A percentile compares a stretch with the other conserved stretches of the same genome.
Evolutionary conservation across 2,113 vertebrate genomes (phyloP).

Genomic region (Erythrocercus mccallii): DNA sequence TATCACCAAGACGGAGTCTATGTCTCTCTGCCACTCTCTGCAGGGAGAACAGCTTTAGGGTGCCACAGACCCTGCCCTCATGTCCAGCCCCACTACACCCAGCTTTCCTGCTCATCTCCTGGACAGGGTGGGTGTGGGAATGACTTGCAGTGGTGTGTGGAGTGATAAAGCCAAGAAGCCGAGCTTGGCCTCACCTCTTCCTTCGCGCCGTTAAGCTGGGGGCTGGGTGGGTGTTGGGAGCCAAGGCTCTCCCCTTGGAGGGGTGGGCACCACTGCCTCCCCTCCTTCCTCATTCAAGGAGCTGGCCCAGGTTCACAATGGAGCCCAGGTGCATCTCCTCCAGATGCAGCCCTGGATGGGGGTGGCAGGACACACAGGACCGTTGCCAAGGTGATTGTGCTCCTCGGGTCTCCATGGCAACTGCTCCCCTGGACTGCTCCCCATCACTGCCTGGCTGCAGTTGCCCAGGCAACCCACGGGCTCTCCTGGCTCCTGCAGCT

Average conservation of each 20-base stretch:
- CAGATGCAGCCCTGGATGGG: background rate
- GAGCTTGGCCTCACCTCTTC: background rate
- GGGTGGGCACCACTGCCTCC: background rate
- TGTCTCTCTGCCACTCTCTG: background rate
- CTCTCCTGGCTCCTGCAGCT: background rate
- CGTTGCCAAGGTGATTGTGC: background rate
- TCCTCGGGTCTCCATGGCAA: constrained; percentile 34
- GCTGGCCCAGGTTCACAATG: background rate
- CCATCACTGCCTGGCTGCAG: constrained; percentile 36
- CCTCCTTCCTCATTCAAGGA: background rate
- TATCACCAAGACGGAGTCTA: background rate
- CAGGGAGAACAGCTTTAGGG: background rate
- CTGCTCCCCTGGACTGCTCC: constrained; percentile 28
- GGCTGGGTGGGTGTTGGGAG: background rate
- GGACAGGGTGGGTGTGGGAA: accelerated
- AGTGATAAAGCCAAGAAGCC: constrained; percentile 30
- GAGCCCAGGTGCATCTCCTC: background rate
- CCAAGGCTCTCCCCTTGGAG: background rate
- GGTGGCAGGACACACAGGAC: background rate
- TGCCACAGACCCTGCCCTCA: background rate
- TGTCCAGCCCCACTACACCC: background rate
- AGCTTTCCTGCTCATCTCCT: background rate
- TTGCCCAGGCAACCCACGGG: constrained; percentile 45
- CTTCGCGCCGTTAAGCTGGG: accelerated
- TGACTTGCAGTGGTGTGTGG: background rate